phyloP scores from a whole-genome alignment of 2,797 vertebrate species.

The Danio aesculapii region DNA sequence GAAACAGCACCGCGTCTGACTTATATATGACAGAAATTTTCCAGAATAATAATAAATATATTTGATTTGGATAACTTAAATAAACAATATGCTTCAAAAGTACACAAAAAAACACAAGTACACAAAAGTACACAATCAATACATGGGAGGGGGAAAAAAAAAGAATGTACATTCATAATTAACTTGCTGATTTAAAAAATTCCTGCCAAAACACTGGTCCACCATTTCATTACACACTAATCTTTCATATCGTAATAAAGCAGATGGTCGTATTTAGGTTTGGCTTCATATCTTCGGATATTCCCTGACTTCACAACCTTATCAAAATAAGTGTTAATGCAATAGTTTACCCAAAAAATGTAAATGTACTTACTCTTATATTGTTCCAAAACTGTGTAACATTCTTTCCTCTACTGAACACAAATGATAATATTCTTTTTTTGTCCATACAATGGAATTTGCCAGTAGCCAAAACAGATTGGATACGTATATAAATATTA shows the following conservation, averaged over 20 bases:
- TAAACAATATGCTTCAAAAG: constrained; percentile 8
- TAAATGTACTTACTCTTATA: background rate
- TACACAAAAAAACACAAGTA: no score
- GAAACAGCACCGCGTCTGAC: constrained; percentile 22
- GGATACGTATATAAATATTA: background rate
- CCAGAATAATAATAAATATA: background rate
- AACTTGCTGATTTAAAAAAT: background rate
- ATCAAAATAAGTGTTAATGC: background rate
- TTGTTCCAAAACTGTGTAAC: background rate
- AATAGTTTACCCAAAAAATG: background rate
- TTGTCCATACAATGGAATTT: background rate
- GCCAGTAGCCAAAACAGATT: background rate
- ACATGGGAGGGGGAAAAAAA: background rate
- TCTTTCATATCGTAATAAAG: constrained; percentile 3
- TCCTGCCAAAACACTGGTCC: constrained; percentile 4
- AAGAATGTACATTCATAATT: background rate
- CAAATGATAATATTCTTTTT: background rate
- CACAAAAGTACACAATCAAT: background rate
- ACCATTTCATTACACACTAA: constrained; percentile 10
- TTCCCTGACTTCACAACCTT: background rate
- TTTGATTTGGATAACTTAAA: constrained; percentile 11
- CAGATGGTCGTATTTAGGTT: background rate
- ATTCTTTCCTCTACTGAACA: background rate
- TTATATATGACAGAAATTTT: constrained; percentile 15
- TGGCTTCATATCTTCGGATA: background rate